Evolutionary conservation across 92 coral and sea anemone genomes (phyloP).

Genomic region (Phymanthus crucifer): DNA sequence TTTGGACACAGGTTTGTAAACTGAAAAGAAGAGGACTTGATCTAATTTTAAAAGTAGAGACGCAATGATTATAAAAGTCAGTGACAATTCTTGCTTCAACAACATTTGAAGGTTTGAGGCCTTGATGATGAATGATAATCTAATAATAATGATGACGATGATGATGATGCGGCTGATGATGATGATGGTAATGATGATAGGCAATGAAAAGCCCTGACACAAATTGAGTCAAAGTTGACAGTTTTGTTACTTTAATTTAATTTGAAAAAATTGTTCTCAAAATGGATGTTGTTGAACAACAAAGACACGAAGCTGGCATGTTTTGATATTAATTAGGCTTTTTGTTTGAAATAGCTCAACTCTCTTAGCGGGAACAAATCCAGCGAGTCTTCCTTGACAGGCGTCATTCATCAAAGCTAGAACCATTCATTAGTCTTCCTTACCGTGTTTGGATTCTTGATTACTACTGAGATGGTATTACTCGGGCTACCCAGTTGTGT

Average conservation of each 20-base stretch:
- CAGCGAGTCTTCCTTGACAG: not conserved
- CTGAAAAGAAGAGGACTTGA: not conserved
- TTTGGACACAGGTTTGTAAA: constrained; percentile 7
- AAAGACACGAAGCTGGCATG: not conserved
- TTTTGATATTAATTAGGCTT: not conserved
- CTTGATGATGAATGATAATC: no score
- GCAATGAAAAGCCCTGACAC: no score
- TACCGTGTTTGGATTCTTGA: not conserved
- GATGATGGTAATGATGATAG: no score
- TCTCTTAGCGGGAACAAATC: not conserved
- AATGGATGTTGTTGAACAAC: not conserved
- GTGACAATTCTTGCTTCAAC: no score
- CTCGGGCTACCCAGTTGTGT: no score
- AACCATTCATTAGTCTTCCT: not conserved
- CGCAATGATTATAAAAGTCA: not conserved
- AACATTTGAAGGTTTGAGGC: no score
- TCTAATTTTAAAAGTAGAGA: not conserved
- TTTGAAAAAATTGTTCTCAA: not conserved
- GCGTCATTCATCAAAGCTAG: not conserved
- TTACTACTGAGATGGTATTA: no score
- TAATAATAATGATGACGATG: no score
- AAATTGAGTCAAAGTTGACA: no score
- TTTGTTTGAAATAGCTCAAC: not conserved
- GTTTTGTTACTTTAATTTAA: no score
- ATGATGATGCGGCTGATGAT: no score